Evolutionary conservation across 2,113 vertebrate species (phyloP).

Genomic region (Oriolus oriolus): DNA sequence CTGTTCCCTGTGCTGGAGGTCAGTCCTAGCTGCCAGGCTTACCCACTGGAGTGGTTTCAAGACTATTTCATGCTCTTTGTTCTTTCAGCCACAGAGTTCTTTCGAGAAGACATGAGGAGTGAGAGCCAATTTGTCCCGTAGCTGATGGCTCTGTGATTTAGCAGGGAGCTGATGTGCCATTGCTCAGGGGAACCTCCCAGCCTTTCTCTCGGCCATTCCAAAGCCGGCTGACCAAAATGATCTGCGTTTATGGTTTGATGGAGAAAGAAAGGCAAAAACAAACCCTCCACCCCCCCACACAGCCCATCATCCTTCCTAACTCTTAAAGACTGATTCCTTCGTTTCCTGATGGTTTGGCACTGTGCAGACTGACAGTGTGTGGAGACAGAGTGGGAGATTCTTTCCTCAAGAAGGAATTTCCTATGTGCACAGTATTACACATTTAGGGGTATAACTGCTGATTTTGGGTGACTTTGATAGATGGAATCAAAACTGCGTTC

Average conservation of each 20-base stretch:
- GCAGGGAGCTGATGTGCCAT: neutral
- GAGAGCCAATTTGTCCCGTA: neutral
- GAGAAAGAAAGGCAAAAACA: neutral
- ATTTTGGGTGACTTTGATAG: neutral
- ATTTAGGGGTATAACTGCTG: neutral
- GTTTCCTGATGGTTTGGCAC: neutral
- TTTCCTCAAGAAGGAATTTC: neutral
- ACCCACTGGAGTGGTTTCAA: neutral
- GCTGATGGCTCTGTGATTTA: neutral
- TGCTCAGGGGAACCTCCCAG: neutral
- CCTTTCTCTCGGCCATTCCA: neutral
- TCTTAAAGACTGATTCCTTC: neutral
- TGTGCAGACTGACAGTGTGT: neutral
- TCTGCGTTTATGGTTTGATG: neutral
- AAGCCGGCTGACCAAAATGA: neutral
- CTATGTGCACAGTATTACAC: neutral
- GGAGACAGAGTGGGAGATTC: neutral
- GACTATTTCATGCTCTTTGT: slow-evolving; percentile 17
- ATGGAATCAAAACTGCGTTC: neutral
- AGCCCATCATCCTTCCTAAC: neutral
- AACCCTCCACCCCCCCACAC: neutral
- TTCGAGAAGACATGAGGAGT: neutral
- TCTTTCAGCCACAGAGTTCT: neutral
- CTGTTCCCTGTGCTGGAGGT: neutral
- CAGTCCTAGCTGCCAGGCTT: neutral